These are phyloP conservation scores for Karalla daura DNA, from an alignment of 2,797 vertebrate genomes.

Conservation along the genomic window DNA sequence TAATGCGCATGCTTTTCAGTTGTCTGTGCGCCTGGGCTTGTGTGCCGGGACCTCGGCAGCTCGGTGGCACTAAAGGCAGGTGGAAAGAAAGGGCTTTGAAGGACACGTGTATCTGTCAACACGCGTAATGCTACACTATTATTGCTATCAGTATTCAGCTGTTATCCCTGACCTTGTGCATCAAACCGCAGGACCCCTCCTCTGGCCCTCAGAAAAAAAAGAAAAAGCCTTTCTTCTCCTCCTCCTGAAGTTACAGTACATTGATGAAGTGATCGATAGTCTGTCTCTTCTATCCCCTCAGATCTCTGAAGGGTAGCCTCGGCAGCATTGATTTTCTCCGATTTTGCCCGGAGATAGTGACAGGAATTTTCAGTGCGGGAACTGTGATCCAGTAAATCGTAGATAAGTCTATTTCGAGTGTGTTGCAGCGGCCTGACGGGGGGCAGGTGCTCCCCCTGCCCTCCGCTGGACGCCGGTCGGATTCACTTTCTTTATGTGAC, in stretches of 20 bases:
- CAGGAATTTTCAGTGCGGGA: constrained; percentile 48
- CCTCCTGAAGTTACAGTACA: constrained; percentile 74
- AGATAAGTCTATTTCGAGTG: constrained; percentile 51
- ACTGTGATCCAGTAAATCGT: constrained; percentile 60
- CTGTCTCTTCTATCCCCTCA: constrained; percentile 69
- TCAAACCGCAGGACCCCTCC: constrained; percentile 58
- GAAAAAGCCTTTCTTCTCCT: constrained; percentile 66
- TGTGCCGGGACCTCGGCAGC: constrained; percentile 35
- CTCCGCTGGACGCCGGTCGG: constrained; percentile 10
- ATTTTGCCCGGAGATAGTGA: constrained; percentile 66
- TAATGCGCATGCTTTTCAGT: background rate
- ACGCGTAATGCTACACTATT: constrained; percentile 52
- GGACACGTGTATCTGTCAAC: constrained; percentile 63
- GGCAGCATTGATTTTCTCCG: constrained; percentile 72
- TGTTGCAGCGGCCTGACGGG: constrained; percentile 29
- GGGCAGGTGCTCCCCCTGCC: constrained; percentile 8
- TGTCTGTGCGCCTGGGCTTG: constrained; percentile 19
- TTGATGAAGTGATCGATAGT: constrained; percentile 78
- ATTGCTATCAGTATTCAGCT: constrained; percentile 65
- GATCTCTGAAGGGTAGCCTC: constrained; percentile 73
- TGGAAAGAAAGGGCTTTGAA: constrained; percentile 70
- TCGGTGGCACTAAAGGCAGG: constrained; percentile 57
- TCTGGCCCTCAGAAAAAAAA: constrained; percentile 60
- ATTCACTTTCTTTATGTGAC: constrained; percentile 11
- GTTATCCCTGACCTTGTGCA: constrained; percentile 74